Conservation (phyloP, 2,113 vertebrate species). For the Cardinalis cardinalis region DNA sequence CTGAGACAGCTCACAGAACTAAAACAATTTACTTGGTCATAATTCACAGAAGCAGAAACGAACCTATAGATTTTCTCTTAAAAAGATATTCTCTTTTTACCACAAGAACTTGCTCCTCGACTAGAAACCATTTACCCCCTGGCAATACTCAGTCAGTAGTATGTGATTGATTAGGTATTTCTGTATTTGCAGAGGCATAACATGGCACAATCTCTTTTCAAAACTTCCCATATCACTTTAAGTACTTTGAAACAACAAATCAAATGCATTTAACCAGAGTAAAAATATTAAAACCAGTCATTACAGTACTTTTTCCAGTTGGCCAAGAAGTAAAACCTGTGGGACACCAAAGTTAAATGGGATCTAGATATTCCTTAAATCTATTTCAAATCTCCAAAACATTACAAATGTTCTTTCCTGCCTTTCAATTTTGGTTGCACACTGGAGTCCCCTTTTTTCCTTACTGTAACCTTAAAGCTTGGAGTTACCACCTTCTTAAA, state of each 20-base stretch:
- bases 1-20: background rate
- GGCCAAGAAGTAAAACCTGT: background rate
- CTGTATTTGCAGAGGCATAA: background rate
- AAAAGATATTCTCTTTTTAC: background rate
- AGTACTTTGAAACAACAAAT: background rate
- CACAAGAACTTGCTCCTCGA: background rate
- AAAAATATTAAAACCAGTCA: background rate
- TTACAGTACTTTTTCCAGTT: background rate
- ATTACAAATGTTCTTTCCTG: background rate
- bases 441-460: background rate
- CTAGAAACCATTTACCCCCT: background rate
- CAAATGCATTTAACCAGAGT: background rate
- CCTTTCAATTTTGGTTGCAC: background rate
- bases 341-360: background rate
- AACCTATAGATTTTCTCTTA: background rate
- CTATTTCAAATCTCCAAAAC: background rate
- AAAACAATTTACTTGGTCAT: background rate
- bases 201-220: background rate
- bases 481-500: background rate
- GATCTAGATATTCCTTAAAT: background rate
- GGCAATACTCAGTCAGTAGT: background rate
- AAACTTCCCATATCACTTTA: background rate
- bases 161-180: background rate
- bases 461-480: background rate
- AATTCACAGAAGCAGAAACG: background rate